Evolutionary conservation across 2,888 invertebrate species (phyloP), one percentile per base, ranked within the genome.

Genomic region (Dyspetes luteomarginatus): DNA sequence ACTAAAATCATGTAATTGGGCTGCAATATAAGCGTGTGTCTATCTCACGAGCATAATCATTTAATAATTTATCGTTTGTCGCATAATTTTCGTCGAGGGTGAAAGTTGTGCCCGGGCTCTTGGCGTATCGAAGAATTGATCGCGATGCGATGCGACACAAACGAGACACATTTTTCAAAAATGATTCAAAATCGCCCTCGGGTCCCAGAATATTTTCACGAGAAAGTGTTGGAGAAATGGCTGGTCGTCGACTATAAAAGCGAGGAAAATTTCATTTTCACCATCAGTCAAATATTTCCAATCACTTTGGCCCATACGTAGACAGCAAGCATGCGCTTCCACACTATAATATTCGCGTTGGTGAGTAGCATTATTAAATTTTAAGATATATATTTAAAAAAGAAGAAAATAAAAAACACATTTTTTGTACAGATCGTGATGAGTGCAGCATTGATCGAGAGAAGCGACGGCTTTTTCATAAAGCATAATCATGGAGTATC

Each of bases 391-490:
- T n/a, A 43, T 7, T 12, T 5, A n/a, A 36, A 36, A 36, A 36
- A 9, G 36, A 36, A 5, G 7, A 36, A 12, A 4, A 36, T 36
- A 36, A 36, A 36, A 36, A 0, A 4, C 36, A 36, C n/a, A n/a
- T n/a, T n/a, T n/a, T n/a, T n/a, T n/a, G n/a, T n/a, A 36, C 48
- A 71, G 71, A 30, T 71, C 48, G 48, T 30, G 15, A 2, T 58
- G n/a, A 45, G 71, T 3, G 58, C 12, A n/a, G n/a, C n/a, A n/a
- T n/a, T n/a, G 36, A 36, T 71, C 28, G 71, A 30, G 0, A 17
- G 58, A 15, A 71, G 56, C 58, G 48, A 71, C 9, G 71, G 28
- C n/a, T 71, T 60, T 12, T 71, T 71, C 48, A 2, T 76, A 0
- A 72, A 82, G n/a, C n/a, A n/a, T n/a, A n/a, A n/a, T n/a, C n/a